A percentile compares a stretch with the other conserved stretches of the same genome.
Evolutionary conservation across 2,888 invertebrate genomes (phyloP).

Genomic region (Mesorhabditis spiculigera): DNA sequence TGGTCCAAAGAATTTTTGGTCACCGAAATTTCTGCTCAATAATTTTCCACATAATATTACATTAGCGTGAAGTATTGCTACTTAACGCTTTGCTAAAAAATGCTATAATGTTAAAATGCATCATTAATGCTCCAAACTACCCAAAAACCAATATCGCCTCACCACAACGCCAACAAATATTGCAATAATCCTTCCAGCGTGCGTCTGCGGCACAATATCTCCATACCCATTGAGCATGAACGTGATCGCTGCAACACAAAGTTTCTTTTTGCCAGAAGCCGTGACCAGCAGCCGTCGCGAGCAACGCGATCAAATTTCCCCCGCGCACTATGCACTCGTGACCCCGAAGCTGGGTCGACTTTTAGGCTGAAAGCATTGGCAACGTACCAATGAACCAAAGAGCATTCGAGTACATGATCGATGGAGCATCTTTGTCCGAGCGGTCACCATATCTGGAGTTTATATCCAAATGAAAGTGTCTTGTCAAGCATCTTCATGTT

Average conservation of each 20-base stretch:
- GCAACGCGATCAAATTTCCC: not conserved
- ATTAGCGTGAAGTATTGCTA: no score
- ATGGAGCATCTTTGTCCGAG: constrained; percentile 37
- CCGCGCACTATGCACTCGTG: no score
- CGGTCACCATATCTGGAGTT: constrained; percentile 28
- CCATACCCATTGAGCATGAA: constrained; percentile 99
- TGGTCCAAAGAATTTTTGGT: no score
- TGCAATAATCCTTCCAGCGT: constrained; percentile 97
- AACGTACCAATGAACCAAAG: constrained; percentile 55
- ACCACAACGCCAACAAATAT: constrained; percentile 99
- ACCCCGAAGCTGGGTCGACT: no score
- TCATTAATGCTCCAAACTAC: no score
- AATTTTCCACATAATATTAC: no score
- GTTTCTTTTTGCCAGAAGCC: not conserved
- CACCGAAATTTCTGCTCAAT: no score
- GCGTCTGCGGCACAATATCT: constrained; percentile 95
- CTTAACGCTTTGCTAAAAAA: no score
- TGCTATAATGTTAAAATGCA: no score
- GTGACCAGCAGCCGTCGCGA: not conserved
- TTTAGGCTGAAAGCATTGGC: not conserved
- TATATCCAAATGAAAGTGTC: not conserved
- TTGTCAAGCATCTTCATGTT: no score
- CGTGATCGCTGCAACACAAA: constrained; percentile 69
- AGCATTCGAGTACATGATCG: constrained; percentile 53
- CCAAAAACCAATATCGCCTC: constrained; percentile 59